Evolutionary conservation across 2,113 vertebrate species (phyloP), one percentile per base, ranked within the genome.

Genomic region (Heliornis fulica): DNA sequence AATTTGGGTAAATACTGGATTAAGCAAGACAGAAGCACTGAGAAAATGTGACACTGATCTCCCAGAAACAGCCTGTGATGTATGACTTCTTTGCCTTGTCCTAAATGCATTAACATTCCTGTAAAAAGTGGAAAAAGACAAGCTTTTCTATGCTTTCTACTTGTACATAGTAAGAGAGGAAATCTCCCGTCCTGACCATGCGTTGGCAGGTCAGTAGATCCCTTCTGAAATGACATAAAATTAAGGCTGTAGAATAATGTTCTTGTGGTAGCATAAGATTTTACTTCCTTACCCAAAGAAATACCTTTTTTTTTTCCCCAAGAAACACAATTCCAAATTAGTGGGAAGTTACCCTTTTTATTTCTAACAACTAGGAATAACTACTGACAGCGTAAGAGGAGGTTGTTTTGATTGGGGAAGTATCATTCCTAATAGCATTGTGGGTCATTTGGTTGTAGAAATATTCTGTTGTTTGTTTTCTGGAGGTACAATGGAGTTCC

Each of bases 1-100:
- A 78, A 15, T 93, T 78, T 92, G 86, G 76, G 64, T 89, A 93
- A 96, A 77, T 88, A 91, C 68, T 90, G 59, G 59, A 94, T 94
- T 93, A 77, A 83, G 86, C 59, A 86, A 78, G 75, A 90, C 75
- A 72, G 50, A 92, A 50, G 64, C 75, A 92, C 86, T 1, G 34
- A 59, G 86, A 83, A 95, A 94, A 88, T 81, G 60, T 89, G 76
- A 41, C 5, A 9, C 50, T 83, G 68, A 61, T 93, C 84, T 94
- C 79, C 68, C 76, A 93, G 76, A 65, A 94, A 76, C 46, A 78
- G 41, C 2, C 13, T 87, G 34, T 93, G 95, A 90, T 92, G n/a
- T 96, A 79, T 54, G 41, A 89, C 34, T 95, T 72, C 79, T 91
- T 74, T 92, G 83, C 59, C 12, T 94, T 0, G 0, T 83, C 68